Percentiles rank a stretch among this genome's conserved stretches.
Conservation (phyloP, 2,888 invertebrate genomes). For the Parnassius apollo region DNA sequence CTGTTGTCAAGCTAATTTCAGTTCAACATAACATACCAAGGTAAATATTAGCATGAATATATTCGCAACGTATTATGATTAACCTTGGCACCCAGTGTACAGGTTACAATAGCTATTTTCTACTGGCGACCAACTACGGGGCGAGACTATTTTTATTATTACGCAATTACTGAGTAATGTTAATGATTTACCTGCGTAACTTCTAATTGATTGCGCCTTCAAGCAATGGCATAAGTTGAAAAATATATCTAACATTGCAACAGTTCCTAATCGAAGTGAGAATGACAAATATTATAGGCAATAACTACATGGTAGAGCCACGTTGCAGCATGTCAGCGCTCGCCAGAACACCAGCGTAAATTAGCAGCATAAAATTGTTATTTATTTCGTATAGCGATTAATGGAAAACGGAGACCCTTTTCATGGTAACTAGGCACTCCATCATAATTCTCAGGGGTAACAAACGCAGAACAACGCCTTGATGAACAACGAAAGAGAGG, state of each 20-base stretch:
- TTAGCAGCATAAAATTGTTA: no score
- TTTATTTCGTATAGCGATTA: no score
- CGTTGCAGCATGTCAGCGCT: no score
- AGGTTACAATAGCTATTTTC: conserved; percentile 14
- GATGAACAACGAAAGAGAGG: no score
- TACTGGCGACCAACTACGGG: conserved; percentile 15
- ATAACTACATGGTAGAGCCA: no score
- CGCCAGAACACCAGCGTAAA: no score
- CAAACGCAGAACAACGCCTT: no score
- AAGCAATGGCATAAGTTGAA: neutral
- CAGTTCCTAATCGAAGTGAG: no score
- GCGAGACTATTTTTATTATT: conserved; percentile 17
- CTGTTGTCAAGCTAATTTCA: neutral
- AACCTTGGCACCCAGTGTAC: conserved; percentile 16
- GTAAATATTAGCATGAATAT: conserved; percentile 10
- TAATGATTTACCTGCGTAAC: conserved; percentile 12
- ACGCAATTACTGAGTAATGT: conserved; percentile 7
- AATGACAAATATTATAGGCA: no score
- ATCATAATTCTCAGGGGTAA: no score
- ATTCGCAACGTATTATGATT: neutral
- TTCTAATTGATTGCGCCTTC: neutral
- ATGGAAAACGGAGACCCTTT: no score
- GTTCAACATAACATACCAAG: neutral
- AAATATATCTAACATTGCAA: neutral
- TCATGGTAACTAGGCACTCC: no score